Conservation (phyloP, 2,797 vertebrate genomes). For the Tarsius wallacei region DNA sequence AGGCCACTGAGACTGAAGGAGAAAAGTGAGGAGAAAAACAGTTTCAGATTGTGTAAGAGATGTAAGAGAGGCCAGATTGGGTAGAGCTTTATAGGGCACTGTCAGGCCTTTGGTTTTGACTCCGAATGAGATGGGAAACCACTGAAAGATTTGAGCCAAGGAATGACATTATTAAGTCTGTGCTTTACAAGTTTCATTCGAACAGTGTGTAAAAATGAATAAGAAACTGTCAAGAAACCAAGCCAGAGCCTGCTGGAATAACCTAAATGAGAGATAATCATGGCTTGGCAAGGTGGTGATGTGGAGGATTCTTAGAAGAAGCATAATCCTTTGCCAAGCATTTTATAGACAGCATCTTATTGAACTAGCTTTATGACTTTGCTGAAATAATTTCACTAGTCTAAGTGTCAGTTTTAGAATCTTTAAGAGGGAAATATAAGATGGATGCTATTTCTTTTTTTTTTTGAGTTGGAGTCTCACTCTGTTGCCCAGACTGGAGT, state of each 20-base stretch:
- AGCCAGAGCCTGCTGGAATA: background rate
- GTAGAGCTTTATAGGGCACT: background rate
- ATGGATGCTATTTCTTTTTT: background rate
- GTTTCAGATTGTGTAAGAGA: background rate
- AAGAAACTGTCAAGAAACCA: background rate
- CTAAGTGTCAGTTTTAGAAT: background rate
- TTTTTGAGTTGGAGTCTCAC: too few species aligned
- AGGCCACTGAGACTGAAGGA: background rate
- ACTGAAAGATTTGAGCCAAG: background rate
- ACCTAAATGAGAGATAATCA: background rate
- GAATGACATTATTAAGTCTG: background rate
- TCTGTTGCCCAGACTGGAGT: too few species aligned
- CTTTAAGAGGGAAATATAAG: background rate
- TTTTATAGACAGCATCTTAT: background rate
- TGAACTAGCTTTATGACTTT: conserved; percentile 18
- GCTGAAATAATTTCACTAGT: background rate
- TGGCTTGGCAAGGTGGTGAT: background rate
- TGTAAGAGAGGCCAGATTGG: background rate
- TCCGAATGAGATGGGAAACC: background rate
- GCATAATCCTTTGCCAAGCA: background rate
- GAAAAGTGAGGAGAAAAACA: background rate
- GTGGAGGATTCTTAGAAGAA: background rate
- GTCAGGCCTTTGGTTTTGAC: background rate
- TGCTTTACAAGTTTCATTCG: background rate
- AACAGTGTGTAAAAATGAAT: background rate